Evolutionary conservation across 2,113 vertebrate species (phyloP).

Genomic region (Drymodes brunneopygia): DNA sequence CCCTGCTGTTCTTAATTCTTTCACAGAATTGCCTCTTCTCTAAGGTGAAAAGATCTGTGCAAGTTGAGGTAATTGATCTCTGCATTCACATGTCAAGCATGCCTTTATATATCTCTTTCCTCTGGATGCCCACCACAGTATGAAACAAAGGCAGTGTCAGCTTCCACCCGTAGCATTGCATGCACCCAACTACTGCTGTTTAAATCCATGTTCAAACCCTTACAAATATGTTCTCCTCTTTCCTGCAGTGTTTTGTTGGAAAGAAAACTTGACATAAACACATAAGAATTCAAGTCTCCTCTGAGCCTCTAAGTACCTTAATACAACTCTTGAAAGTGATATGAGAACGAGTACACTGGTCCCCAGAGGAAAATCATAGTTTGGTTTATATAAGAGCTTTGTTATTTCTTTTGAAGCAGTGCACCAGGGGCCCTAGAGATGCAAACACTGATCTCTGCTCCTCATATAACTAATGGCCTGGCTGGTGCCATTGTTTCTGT

Average conservation of each 20-base stretch:
- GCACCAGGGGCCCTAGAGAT: neutral
- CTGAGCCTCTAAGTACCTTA: neutral
- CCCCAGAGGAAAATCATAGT: neutral
- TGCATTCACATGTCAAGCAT: neutral
- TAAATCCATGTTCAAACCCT: neutral
- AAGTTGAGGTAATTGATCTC: neutral
- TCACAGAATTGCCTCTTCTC: neutral
- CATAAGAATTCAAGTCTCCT: neutral
- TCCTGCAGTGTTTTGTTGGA: neutral
- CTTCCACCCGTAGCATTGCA: neutral
- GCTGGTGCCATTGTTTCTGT: neutral
- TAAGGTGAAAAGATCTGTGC: neutral
- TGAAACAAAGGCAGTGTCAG: neutral
- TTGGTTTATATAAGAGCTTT: neutral
- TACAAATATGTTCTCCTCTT: neutral
- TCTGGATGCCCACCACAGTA: neutral
- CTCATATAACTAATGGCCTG: slow-evolving; percentile 44
- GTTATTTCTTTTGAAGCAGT: slow-evolving; percentile 51
- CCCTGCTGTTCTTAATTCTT: neutral
- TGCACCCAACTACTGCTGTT: neutral
- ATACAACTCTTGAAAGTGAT: neutral
- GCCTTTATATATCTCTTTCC: neutral
- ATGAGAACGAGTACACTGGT: neutral
- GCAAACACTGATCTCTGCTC: neutral
- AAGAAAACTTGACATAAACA: neutral